Conservation (phyloP, 2,797 vertebrate genomes). For the Malurus splendens region DNA sequence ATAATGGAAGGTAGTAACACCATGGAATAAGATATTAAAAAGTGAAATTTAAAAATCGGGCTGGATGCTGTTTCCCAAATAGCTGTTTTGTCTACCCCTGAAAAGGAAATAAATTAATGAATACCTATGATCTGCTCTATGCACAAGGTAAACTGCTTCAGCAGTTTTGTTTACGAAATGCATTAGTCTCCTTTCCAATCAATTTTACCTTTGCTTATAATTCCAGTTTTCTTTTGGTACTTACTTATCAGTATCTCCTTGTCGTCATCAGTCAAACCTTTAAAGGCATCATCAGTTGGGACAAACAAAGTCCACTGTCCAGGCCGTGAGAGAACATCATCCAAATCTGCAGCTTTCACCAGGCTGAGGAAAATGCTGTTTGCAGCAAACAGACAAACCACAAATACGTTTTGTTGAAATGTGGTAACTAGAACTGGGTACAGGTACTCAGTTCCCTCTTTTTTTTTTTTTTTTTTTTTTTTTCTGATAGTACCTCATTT, state of each 20-base stretch:
- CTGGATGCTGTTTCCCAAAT: neutral
- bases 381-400: neutral
- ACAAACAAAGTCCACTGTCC: constrained; percentile 91
- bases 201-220: neutral
- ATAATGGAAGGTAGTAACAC: neutral
- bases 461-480: neutral
- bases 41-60: neutral
- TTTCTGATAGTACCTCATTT: neutral
- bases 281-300: constrained; percentile 90
- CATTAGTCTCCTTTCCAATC: neutral
- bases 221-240: constrained; percentile 21
- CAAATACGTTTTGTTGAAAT: neutral
- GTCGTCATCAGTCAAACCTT: constrained; percentile 79
- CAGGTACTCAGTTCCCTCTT: neutral
- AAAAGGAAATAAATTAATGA: neutral
- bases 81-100: neutral
- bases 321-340: constrained; percentile 80
- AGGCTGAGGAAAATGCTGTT: constrained; percentile 89
- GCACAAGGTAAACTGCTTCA: neutral
- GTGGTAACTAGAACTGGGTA: neutral
- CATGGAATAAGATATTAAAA: neutral
- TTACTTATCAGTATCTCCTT: constrained; percentile 81
- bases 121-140: neutral
- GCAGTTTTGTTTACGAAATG: neutral
- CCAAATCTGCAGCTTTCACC: constrained; percentile 86